phyloP scores from a whole-genome alignment of 2,888 invertebrate genomes.

The Drosophila macrothrix region DNA sequence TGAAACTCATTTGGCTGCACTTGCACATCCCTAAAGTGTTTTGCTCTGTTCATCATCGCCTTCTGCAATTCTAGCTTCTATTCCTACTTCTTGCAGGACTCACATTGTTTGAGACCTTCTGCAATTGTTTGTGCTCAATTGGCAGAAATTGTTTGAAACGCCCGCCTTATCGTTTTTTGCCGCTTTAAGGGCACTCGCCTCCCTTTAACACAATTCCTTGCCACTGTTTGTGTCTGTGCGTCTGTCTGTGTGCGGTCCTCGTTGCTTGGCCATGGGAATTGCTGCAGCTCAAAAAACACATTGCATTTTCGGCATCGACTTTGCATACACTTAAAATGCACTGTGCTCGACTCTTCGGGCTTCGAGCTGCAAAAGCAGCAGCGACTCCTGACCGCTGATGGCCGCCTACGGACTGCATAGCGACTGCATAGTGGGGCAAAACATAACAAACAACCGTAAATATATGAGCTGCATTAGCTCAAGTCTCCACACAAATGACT shows the following conservation, averaged over 20 bases:
- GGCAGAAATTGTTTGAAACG: conserved; percentile 63
- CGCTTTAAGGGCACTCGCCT: conserved; percentile 23
- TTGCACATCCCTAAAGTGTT: conserved; percentile 74
- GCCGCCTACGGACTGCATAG: conserved; percentile 2
- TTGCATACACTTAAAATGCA: conserved; percentile 73
- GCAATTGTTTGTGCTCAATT: conserved; percentile 72
- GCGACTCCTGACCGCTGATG: conserved; percentile 18
- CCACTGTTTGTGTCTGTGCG: conserved; percentile 13
- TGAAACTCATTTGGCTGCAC: conserved; percentile 77
- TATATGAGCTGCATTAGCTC: neutral
- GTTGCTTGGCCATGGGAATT: conserved; percentile 55
- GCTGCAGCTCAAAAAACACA: conserved; percentile 60
- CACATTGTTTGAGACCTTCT: conserved; percentile 31
- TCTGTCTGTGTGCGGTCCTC: conserved; percentile 48
- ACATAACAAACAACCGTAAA: neutral
- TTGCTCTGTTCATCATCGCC: conserved; percentile 29
- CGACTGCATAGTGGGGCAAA: conserved; percentile 23
- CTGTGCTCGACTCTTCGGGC: conserved; percentile 34
- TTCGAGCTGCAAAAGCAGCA: conserved; percentile 12
- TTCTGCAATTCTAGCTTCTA: neutral
- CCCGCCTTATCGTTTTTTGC: conserved; percentile 17
- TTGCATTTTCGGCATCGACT: conserved; percentile 63
- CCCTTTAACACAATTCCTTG: conserved; percentile 7
- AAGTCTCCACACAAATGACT: neutral
- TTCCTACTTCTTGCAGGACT: conserved; percentile 4